phyloP scores from a whole-genome alignment of 1,140 invertebrate species.

The Zaprionus nigranus region DNA sequence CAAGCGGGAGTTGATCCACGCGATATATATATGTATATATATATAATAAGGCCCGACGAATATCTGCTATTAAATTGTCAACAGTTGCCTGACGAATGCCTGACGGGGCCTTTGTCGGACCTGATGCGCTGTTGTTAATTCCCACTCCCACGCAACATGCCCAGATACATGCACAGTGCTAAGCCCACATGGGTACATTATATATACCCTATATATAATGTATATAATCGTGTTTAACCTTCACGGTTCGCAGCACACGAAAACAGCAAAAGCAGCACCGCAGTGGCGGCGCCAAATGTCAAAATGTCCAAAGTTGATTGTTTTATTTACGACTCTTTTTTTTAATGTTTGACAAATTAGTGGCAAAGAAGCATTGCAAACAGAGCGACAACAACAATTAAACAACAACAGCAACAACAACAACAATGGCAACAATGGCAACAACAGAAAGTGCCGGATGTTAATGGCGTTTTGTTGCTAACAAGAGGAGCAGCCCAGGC shows the following conservation, averaged over 20 bases:
- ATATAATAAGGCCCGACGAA: slow-evolving; percentile 8
- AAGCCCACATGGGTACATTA: slow-evolving; percentile 7
- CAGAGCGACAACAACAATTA: slow-evolving; percentile 40
- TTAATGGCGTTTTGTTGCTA: slow-evolving; percentile 66
- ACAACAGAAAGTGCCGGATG: slow-evolving; percentile 65
- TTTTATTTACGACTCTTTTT: slow-evolving; percentile 78
- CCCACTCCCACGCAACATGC: slow-evolving; percentile 28
- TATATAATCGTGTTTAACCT: slow-evolving; percentile 38
- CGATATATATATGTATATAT: neutral
- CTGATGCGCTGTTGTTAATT: slow-evolving; percentile 8
- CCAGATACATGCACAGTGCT: neutral
- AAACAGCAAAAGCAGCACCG: slow-evolving; percentile 24
- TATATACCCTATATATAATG: slow-evolving; percentile 1
- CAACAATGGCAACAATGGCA: slow-evolving; percentile 30
- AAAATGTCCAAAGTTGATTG: slow-evolving; percentile 77
- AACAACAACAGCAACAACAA: neutral
- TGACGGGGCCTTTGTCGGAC: slow-evolving; percentile 18
- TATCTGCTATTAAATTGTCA: slow-evolving; percentile 26
- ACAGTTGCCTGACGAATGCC: neutral
- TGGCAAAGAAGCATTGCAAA: slow-evolving; percentile 51
- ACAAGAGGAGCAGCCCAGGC: slow-evolving; percentile 15
- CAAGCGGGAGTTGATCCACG: neutral
- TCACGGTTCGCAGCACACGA: slow-evolving; percentile 51
- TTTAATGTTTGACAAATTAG: slow-evolving; percentile 81
- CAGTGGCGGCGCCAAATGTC: slow-evolving; percentile 53